Conservation (phyloP, 2,113 vertebrate species). For the Cochlearius cochlearius region DNA sequence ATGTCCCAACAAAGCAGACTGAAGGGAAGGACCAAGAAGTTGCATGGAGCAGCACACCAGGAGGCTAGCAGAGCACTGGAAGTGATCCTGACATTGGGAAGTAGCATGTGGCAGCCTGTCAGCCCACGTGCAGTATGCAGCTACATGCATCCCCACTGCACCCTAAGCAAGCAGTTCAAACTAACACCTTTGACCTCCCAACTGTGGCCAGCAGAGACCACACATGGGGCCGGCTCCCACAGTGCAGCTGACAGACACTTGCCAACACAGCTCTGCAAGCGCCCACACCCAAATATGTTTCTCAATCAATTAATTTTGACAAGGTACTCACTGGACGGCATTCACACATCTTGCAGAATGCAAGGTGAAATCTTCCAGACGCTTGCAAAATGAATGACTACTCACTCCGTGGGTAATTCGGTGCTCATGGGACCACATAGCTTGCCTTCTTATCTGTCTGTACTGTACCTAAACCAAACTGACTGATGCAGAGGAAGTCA, state of each 20-base stretch:
- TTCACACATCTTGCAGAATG: not conserved
- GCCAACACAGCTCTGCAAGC: not conserved
- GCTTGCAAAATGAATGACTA: not conserved
- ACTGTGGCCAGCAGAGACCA: not conserved
- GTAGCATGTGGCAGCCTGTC: rapidly evolving
- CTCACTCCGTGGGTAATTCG: not conserved
- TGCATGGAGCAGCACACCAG: not conserved
- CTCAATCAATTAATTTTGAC: not conserved
- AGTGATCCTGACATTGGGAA: not conserved
- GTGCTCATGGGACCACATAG: not conserved
- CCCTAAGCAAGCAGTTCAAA: not conserved
- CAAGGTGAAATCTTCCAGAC: not conserved
- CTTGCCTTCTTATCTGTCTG: not conserved
- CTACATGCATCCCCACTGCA: not conserved
- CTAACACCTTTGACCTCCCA: not conserved
- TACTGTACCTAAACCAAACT: not conserved
- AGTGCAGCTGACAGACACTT: not conserved
- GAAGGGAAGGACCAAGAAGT: not conserved
- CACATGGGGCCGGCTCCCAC: rapidly evolving
- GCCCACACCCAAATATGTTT: not conserved
- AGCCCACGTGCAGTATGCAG: not conserved
- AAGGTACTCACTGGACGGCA: not conserved
- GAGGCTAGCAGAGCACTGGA: not conserved
- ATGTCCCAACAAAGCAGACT: not conserved
- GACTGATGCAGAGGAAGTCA: not conserved